Percentiles rank a stretch among this genome's conserved stretches.
Conservation (phyloP, 23 tunicate species). For the Styela plicata region DNA sequence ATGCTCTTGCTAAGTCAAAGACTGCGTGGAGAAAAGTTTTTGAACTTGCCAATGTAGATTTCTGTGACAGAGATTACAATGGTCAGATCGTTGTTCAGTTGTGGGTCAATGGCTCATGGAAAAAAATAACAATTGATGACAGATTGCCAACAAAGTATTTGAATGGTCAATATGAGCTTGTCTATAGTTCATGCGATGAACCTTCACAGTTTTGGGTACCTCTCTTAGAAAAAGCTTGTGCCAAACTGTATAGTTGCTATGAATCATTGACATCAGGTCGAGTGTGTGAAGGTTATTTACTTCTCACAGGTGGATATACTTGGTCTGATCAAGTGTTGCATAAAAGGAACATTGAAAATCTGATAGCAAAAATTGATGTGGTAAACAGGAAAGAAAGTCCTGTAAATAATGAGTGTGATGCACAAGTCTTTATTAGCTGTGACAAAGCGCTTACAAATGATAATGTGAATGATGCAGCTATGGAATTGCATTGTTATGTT, state of each 20-base stretch:
- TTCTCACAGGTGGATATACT: constrained; percentile 52
- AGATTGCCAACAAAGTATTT: not conserved
- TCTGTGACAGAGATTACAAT: not conserved
- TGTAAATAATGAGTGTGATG: not conserved
- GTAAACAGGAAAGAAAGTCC: not conserved
- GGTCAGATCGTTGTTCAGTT: constrained; percentile 26
- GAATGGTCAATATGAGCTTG: not conserved
- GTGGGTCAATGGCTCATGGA: not conserved
- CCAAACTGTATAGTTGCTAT: constrained; percentile 70
- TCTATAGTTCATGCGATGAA: constrained; percentile 30
- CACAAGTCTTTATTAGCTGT: constrained; percentile 10
- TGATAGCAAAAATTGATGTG: not conserved
- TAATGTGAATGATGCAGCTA: not conserved
- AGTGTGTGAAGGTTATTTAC: constrained; percentile 58
- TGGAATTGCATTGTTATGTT: not conserved
- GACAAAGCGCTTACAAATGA: not conserved
- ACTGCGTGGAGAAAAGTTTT: not conserved
- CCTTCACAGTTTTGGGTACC: constrained; percentile 52
- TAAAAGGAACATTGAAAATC: not conserved
- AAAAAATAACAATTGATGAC: constrained; percentile 22
- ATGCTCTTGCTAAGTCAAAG: not conserved
- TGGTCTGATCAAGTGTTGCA: constrained; percentile 29
- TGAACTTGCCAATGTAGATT: not conserved
- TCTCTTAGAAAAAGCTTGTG: constrained; percentile 73
- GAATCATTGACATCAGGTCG: constrained; percentile 44